Evolutionary conservation across 2,113 vertebrate genomes (phyloP).

Genomic region (Bettongia penicillata): DNA sequence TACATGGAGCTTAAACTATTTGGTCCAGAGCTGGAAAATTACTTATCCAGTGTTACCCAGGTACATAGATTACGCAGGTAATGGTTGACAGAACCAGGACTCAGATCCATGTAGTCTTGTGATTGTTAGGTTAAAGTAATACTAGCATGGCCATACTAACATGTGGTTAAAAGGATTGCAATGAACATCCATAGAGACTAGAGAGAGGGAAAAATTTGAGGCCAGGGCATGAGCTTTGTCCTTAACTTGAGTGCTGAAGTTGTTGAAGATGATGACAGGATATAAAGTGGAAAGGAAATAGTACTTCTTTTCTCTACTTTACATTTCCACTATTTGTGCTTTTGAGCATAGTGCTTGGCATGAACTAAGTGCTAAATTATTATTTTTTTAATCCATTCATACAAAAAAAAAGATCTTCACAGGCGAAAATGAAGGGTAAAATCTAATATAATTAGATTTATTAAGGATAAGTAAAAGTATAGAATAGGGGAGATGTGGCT

Average conservation of each 20-base stretch:
- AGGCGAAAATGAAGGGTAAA: background rate
- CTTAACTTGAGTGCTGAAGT: background rate
- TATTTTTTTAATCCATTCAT: background rate
- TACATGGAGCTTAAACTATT: background rate
- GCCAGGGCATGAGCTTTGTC: background rate
- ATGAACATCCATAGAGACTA: background rate
- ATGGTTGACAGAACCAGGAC: background rate
- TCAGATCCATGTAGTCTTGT: background rate
- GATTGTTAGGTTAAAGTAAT: background rate
- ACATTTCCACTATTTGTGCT: background rate
- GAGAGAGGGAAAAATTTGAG: background rate
- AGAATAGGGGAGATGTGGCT: background rate
- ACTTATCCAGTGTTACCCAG: background rate
- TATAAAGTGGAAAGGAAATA: background rate
- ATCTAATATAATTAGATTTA: background rate
- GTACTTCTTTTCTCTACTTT: too few species aligned
- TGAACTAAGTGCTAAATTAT: background rate
- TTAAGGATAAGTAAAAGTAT: background rate
- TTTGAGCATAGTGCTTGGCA: background rate
- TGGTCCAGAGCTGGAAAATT: background rate
- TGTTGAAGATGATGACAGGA: background rate
- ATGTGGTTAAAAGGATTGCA: background rate
- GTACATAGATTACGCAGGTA: background rate
- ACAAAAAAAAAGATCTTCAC: background rate
- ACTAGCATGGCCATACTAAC: background rate